Evolutionary conservation across 2,888 invertebrate genomes (phyloP).

Genomic region (Mayetiola destructor): DNA sequence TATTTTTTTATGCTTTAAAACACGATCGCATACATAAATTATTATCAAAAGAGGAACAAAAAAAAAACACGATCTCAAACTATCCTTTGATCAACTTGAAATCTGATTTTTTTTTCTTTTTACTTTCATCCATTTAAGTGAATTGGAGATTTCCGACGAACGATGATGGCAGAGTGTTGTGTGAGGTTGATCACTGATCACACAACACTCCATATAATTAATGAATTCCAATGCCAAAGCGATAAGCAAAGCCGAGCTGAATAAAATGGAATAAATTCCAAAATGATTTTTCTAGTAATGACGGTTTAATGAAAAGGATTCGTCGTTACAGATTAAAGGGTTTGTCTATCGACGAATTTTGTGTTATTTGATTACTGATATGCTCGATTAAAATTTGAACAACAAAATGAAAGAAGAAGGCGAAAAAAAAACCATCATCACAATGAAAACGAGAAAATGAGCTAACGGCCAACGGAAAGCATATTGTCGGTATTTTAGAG

Average conservation of each 20-base stretch:
- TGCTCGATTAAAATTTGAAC: background rate
- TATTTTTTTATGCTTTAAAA: too few species aligned
- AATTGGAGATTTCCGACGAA: too few species aligned
- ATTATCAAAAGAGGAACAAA: too few species aligned
- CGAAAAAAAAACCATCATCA: background rate
- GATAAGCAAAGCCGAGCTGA: background rate
- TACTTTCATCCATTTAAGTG: too few species aligned
- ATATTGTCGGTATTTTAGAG: background rate
- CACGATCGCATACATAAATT: too few species aligned
- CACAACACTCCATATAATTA: too few species aligned
- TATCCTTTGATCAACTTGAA: too few species aligned
- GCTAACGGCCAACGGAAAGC: background rate
- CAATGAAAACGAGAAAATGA: too few species aligned
- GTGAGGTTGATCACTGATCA: background rate
- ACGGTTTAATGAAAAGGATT: constrained; percentile 12
- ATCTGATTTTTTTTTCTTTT: too few species aligned
- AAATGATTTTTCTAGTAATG: background rate
- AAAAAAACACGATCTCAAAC: too few species aligned
- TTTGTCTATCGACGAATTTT: background rate
- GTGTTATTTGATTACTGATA: background rate
- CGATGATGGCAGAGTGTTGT: too few species aligned
- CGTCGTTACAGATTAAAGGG: constrained; percentile 6
- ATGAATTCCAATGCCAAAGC: background rate
- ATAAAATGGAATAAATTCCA: background rate
- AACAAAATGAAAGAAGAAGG: background rate